Evolutionary conservation across 2,888 invertebrate species (phyloP).

Genomic region (Apeira syringaria): DNA sequence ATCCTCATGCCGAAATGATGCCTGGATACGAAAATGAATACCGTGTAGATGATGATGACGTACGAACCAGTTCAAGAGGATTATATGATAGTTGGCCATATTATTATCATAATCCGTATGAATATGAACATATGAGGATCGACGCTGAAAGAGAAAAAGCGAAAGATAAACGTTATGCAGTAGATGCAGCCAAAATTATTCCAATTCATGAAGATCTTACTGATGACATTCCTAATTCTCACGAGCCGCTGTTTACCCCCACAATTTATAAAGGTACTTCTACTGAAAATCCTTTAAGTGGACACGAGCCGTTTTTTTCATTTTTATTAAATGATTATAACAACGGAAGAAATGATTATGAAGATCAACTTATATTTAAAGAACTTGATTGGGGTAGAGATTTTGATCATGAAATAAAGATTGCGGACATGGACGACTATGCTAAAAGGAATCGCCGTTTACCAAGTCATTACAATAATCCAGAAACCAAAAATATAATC

Average conservation of each 20-base stretch:
- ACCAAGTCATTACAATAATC: slow-evolving; percentile 1
- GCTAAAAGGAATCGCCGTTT: slow-evolving; percentile 23
- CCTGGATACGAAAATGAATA: slow-evolving; percentile 41
- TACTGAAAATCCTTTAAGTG: slow-evolving; percentile 56
- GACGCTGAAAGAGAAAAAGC: slow-evolving; percentile 49
- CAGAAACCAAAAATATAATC: not conserved
- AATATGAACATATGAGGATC: slow-evolving; percentile 51
- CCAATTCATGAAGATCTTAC: slow-evolving; percentile 62
- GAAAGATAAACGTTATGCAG: slow-evolving; percentile 60
- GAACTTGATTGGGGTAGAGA: slow-evolving; percentile 57
- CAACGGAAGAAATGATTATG: slow-evolving; percentile 48
- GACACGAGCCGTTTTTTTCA: slow-evolving; percentile 63
- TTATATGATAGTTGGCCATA: slow-evolving; percentile 59
- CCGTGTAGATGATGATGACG: slow-evolving; percentile 58
- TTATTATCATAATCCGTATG: slow-evolving; percentile 55
- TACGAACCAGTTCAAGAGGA: slow-evolving; percentile 53
- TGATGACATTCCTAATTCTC: slow-evolving; percentile 40
- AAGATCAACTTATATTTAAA: slow-evolving; percentile 58
- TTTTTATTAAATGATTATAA: slow-evolving; percentile 63
- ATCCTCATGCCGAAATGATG: slow-evolving; percentile 36
- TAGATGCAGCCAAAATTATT: slow-evolving; percentile 43
- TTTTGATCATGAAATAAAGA: slow-evolving; percentile 42
- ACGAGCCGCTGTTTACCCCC: slow-evolving; percentile 23
- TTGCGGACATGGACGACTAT: slow-evolving; percentile 32
- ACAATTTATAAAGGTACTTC: slow-evolving; percentile 26